These are phyloP conservation scores for Sesamia nonagrioides DNA, from an alignment of 1,140 invertebrate species.

Conservation along the genomic window DNA sequence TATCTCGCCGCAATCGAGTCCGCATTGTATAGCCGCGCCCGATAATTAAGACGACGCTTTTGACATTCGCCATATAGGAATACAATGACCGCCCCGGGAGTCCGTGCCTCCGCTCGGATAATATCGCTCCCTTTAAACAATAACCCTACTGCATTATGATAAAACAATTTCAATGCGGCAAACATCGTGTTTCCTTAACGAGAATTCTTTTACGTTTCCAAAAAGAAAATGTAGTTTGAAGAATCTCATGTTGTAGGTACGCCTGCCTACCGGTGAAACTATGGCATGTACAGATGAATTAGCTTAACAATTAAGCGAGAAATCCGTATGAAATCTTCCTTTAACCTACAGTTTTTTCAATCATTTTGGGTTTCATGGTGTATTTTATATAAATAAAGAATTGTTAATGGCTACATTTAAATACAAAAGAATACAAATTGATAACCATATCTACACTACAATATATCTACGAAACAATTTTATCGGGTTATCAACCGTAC, in stretches of 20 bases:
- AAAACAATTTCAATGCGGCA: slow-evolving; percentile 83
- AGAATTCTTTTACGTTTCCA: slow-evolving; percentile 66
- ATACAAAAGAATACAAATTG: slow-evolving; percentile 61
- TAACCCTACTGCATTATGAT: slow-evolving; percentile 85
- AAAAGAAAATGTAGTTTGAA: slow-evolving; percentile 32
- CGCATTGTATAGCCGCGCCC: slow-evolving; percentile 84
- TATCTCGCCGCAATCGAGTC: slow-evolving; percentile 85
- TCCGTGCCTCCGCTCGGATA: slow-evolving; percentile 74
- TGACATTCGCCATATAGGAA: slow-evolving; percentile 87
- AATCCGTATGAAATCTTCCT: slow-evolving; percentile 29
- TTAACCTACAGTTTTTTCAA: slow-evolving; percentile 30
- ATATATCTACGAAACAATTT: slow-evolving; percentile 69
- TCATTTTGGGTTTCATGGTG: slow-evolving; percentile 37
- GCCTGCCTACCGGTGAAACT: not conserved
- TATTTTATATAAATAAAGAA: slow-evolving; percentile 34
- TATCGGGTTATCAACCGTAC: slow-evolving; percentile 67
- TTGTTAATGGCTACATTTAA: slow-evolving; percentile 53
- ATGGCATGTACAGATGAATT: slow-evolving; percentile 23
- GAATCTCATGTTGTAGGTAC: slow-evolving; percentile 8
- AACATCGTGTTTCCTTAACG: slow-evolving; percentile 82
- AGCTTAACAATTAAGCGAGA: slow-evolving; percentile 11
- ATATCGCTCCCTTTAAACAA: slow-evolving; percentile 83
- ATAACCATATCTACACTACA: slow-evolving; percentile 57
- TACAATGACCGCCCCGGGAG: slow-evolving; percentile 86
- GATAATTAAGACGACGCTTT: slow-evolving; percentile 88